Evolutionary conservation across 2,888 invertebrate genomes (phyloP).

Genomic region (Uropetala carovei): DNA sequence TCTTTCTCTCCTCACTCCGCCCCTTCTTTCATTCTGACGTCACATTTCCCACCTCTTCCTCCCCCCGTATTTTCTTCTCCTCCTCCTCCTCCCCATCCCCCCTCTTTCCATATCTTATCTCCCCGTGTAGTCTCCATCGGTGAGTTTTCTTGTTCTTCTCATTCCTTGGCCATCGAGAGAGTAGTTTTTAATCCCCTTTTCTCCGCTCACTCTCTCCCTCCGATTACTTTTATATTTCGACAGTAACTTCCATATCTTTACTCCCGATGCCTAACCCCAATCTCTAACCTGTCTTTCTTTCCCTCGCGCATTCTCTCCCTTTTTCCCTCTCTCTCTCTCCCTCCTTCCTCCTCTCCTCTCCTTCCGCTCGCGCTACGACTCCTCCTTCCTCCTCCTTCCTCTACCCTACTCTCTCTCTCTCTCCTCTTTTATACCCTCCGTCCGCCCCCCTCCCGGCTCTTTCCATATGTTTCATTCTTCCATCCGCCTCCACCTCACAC

Average conservation of each 20-base stretch:
- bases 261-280: constrained; percentile 35
- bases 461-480: constrained; percentile 41
- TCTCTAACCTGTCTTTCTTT: background rate
- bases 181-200: constrained; percentile 45
- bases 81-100: background rate
- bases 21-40: background rate
- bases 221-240: constrained; percentile 50
- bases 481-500: background rate
- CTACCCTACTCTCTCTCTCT: background rate
- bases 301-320: background rate
- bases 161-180: constrained; percentile 28
- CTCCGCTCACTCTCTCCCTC: background rate
- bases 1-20: background rate
- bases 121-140: constrained; percentile 1
- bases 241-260: constrained; percentile 50
- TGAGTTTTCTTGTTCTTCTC: background rate
- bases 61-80: background rate
- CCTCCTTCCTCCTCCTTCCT: too few relatives aligned
- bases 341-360: background rate
- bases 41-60: background rate
- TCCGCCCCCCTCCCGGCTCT: background rate
- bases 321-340: background rate
- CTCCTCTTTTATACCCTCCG: background rate
- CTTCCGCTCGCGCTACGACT: background rate
- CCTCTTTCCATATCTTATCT: constrained; percentile 45